phyloP scores from a whole-genome alignment of 2,113 vertebrate species.

The Pitta sordida region DNA sequence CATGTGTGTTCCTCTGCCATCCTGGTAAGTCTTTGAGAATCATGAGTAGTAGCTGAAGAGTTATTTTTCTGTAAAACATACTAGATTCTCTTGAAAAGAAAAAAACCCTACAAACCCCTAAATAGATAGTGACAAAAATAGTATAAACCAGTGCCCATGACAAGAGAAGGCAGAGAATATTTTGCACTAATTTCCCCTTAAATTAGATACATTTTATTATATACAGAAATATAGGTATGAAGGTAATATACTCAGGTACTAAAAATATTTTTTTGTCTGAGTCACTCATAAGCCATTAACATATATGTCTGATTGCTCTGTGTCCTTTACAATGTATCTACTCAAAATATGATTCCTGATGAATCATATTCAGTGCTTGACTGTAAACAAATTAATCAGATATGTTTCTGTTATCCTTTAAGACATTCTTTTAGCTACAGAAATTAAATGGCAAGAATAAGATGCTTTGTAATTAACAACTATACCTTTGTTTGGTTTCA shows the following conservation, averaged over 20 bases:
- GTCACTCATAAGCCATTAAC: not conserved
- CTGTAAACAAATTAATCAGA: slow-evolving; percentile 55
- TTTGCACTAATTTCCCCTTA: not conserved
- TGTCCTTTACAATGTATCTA: not conserved
- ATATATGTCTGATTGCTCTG: not conserved
- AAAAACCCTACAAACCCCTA: not conserved
- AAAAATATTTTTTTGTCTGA: not conserved
- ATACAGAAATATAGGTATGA: not conserved
- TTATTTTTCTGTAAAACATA: not conserved
- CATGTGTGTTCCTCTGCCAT: not conserved
- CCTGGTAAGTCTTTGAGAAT: not conserved
- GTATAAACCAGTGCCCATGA: not conserved
- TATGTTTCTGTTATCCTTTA: not conserved
- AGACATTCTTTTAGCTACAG: not conserved
- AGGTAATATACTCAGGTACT: not conserved
- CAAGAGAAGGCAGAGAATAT: not conserved
- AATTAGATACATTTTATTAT: not conserved
- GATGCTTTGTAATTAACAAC: not conserved
- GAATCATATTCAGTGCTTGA: not conserved
- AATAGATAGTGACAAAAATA: accelerated
- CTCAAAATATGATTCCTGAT: not conserved
- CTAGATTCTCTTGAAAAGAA: not conserved
- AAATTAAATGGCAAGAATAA: not conserved
- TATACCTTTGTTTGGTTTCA: slow-evolving; percentile 16
- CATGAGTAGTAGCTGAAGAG: not conserved